A percentile compares a stretch with the other conserved stretches of the same genome.
Conservation (phyloP, 1,140 invertebrate species). For the Drosophila orena region DNA sequence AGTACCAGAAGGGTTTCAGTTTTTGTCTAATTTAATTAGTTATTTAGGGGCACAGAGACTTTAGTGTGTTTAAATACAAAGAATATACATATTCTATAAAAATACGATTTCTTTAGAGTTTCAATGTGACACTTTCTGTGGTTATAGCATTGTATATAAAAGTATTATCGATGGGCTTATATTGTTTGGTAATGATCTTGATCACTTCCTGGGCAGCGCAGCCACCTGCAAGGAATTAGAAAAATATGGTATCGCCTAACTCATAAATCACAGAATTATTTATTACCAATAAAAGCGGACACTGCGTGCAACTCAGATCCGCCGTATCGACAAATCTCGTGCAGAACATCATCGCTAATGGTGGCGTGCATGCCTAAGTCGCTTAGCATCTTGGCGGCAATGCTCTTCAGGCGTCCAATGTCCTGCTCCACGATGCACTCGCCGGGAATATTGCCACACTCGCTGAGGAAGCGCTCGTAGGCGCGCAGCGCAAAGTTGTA, state of each 20-base stretch:
- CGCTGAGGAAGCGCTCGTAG: slow-evolving; percentile 94
- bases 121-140: slow-evolving; percentile 91
- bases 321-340: slow-evolving; percentile 97
- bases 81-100: background rate
- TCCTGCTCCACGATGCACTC: slow-evolving; percentile 96
- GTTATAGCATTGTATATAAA: slow-evolving; percentile 98
- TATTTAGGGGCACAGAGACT: background rate
- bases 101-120: slow-evolving; percentile 61
- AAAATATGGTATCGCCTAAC: background rate
- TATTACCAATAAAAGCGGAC: slow-evolving; percentile 94
- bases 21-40: background rate
- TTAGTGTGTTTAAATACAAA: background rate
- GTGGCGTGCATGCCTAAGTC: slow-evolving; percentile 93
- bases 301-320: slow-evolving; percentile 97
- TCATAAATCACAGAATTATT: background rate
- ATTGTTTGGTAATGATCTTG: slow-evolving; percentile 98
- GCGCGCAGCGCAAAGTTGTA: slow-evolving; percentile 96
- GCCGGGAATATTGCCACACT: slow-evolving; percentile 96
- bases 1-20: background rate
- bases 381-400: slow-evolving; percentile 91
- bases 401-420: slow-evolving; percentile 93
- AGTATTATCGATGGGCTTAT: slow-evolving; percentile 97
- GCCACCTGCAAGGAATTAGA: slow-evolving; percentile 87
- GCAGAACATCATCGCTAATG: slow-evolving; percentile 96
- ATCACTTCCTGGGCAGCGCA: slow-evolving; percentile 98